Evolutionary conservation across 2,797 vertebrate genomes (phyloP), one percentile per base, ranked within the genome.

Genomic region (Tachyglossus aculeatus): DNA sequence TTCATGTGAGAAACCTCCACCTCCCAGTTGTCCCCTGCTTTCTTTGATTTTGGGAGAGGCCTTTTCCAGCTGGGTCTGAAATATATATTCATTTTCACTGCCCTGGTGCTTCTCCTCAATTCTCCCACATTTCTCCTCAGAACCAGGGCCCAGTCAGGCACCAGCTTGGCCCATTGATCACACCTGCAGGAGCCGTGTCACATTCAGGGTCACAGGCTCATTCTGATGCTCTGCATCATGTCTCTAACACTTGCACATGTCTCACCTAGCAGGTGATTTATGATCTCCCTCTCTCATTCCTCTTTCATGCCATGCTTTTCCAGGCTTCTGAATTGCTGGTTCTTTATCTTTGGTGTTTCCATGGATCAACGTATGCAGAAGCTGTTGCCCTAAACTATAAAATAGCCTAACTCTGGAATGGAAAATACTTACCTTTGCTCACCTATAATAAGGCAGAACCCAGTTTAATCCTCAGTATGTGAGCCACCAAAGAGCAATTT

Each of bases 71-170:
- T 56, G 52, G n/a, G n/a, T n/a, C n/a, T n/a, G n/a, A n/a, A n/a
- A n/a, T n/a, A n/a, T n/a, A n/a, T n/a, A n/a, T n/a, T n/a, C n/a
- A 66, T 36, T 75, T 13, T 80, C 61, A 71, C 73, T 77, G 70
- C 58, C 33, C 18, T 13, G 34, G 48, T 40, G 69, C 56, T 76
- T 66, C 76, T 50, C 61, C 48, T 62, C 70, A 54, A 59, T 45
- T 58, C 75, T 78, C 56, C 68, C 72, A 81, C 63, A 67, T 79
- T 74, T 70, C 38, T 55, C 60, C 70, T 9, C 67, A 77, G 69
- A 67, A 65, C 73, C 55, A 34, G 33, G 71, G 80, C 73, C 73
- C 70, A 66, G 63, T 71, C 38, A 43, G 47, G 66, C 54, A 47
- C 61, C 67, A 68, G 54, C 38, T 34, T 58, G 48, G 55, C 34